phyloP scores from a whole-genome alignment of 2,797 vertebrate species.

The Myotis pilosus region DNA sequence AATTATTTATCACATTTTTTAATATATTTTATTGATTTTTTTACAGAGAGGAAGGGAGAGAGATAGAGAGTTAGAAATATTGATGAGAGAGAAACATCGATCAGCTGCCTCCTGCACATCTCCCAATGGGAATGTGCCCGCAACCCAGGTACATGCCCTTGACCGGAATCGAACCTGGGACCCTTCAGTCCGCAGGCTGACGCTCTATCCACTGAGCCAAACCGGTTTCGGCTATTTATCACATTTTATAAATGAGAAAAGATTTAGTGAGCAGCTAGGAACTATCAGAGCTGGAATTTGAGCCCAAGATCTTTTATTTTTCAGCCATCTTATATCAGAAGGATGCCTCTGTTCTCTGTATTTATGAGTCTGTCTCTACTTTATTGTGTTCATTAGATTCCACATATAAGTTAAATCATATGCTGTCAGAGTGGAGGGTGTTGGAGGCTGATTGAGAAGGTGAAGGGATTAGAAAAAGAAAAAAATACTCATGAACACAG shows the following conservation, averaged over 20 bases:
- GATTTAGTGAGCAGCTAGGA: background rate
- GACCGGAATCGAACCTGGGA: no score
- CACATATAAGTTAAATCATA: background rate
- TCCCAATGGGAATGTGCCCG: no score
- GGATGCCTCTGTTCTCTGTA: background rate
- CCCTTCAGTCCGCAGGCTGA: no score
- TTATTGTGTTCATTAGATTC: background rate
- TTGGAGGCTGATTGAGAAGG: background rate
- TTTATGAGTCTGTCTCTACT: background rate
- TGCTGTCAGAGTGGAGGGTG: background rate
- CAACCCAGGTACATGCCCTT: no score
- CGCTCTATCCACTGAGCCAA: no score
- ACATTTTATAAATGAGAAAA: constrained; percentile 1
- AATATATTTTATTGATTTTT: background rate
- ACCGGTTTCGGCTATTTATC: background rate
- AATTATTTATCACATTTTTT: background rate
- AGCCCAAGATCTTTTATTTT: background rate
- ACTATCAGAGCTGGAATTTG: background rate
- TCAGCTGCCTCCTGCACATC: no score
- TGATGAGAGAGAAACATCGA: no score
- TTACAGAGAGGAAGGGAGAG: no score
- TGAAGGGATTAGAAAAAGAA: background rate
- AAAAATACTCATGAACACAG: background rate
- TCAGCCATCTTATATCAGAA: background rate
- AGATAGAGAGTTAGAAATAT: no score